These are phyloP conservation scores for Oxystoma pomonae DNA, from an alignment of 2,888 invertebrate genomes.

Conservation along the genomic window DNA sequence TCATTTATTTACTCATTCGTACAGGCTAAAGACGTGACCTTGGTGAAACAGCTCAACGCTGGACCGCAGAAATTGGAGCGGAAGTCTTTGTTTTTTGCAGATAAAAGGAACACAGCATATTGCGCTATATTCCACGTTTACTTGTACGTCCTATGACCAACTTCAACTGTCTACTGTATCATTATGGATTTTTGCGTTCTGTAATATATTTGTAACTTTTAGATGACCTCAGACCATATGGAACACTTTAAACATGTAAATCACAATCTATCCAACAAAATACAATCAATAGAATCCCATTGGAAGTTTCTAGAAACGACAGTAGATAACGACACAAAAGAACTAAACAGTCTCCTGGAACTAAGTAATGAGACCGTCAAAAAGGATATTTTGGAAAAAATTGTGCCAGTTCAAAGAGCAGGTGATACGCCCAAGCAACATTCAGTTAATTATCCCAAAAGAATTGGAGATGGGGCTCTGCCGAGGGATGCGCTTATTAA, in stretches of 20 bases:
- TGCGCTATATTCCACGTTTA: too few relatives aligned
- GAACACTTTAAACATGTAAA: background rate
- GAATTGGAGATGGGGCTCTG: conserved; percentile 21
- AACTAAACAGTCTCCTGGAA: background rate
- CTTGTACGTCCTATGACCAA: too few relatives aligned
- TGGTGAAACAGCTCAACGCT: too few relatives aligned
- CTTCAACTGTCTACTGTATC: too few relatives aligned
- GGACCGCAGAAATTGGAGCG: too few relatives aligned
- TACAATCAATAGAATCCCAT: background rate
- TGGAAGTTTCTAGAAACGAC: background rate
- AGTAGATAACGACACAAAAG: background rate
- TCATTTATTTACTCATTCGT: too few relatives aligned
- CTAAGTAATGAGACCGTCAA: background rate
- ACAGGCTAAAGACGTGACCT: too few relatives aligned
- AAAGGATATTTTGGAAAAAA: conserved; percentile 15
- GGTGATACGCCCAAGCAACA: conserved; percentile 28
- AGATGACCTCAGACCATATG: background rate
- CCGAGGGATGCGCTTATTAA: conserved; percentile 27
- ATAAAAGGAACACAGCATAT: too few relatives aligned
- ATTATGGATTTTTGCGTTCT: too few relatives aligned
- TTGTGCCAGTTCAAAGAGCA: conserved; percentile 17
- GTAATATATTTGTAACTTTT: background rate
- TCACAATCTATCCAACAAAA: background rate
- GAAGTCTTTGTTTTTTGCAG: too few relatives aligned
- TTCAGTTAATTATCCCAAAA: conserved; percentile 17